phyloP scores from a whole-genome alignment of 1,140 invertebrate genomes.

The Dryas iulia region DNA sequence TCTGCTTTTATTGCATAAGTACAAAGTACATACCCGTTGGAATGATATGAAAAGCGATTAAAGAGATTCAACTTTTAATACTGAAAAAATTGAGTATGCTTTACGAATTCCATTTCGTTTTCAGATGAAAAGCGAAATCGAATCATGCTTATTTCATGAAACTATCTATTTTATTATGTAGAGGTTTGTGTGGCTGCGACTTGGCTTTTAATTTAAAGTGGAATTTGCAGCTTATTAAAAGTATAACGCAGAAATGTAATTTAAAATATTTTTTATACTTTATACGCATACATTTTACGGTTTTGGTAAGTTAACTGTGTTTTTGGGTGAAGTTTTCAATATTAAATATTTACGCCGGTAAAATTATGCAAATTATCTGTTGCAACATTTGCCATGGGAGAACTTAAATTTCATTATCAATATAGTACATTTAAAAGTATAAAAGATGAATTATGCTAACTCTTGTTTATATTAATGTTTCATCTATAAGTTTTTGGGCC shows the following conservation, averaged over 20 bases:
- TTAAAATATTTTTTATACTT: not conserved
- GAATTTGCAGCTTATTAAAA: not conserved
- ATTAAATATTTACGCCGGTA: not conserved
- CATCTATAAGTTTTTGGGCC: too few species aligned
- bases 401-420: slow-evolving; percentile 12
- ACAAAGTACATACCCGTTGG: slow-evolving; percentile 47
- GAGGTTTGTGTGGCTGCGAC: not conserved
- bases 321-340: too few species aligned
- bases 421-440: slow-evolving; percentile 9
- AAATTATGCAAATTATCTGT: slow-evolving; percentile 17
- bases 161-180: slow-evolving; percentile 9
- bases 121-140: not conserved
- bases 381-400: slow-evolving; percentile 7
- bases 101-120: slow-evolving; percentile 27
- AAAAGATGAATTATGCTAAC: slow-evolving; percentile 15
- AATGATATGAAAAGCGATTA: slow-evolving; percentile 49
- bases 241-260: not conserved
- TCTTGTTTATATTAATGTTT: too few species aligned
- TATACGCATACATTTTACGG: too few species aligned
- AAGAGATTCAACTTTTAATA: slow-evolving; percentile 36
- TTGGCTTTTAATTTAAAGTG: not conserved
- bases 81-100: slow-evolving; percentile 33
- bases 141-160: not conserved
- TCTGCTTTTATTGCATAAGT: slow-evolving; percentile 58
- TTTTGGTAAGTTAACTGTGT: too few species aligned